These are phyloP conservation scores for Neogale vison DNA, from an alignment of 2,113 vertebrate species.

Conservation along the genomic window DNA sequence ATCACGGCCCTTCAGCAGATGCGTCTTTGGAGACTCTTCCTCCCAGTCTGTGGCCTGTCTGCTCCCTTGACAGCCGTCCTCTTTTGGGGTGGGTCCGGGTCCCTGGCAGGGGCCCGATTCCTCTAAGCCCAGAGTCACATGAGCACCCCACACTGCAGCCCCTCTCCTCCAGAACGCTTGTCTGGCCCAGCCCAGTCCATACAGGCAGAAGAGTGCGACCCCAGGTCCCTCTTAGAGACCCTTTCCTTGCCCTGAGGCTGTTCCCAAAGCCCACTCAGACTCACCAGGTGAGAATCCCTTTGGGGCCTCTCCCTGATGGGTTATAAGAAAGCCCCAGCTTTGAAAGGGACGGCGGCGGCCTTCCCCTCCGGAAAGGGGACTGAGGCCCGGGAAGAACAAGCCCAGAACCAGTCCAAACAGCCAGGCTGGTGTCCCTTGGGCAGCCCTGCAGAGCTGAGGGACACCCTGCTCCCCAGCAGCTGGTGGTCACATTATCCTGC, in stretches of 20 bases:
- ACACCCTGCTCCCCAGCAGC: not conserved
- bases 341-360: not conserved
- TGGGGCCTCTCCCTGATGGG: not conserved
- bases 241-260: not conserved
- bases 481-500: not conserved
- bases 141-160: accelerated
- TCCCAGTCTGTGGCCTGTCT: not conserved
- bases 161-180: not conserved
- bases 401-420: not conserved
- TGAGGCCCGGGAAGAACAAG: not conserved
- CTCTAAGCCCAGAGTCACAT: not conserved
- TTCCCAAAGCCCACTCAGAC: not conserved
- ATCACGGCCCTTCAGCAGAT: not conserved
- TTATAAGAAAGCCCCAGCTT: not conserved
- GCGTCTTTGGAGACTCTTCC: not conserved
- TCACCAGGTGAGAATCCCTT: not conserved
- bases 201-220: not conserved
- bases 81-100: not conserved
- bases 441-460: not conserved
- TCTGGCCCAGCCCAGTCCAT: not conserved
- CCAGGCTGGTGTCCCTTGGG: not conserved
- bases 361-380: not conserved
- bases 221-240: not conserved
- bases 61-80: not conserved
- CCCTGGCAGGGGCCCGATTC: not conserved